Evolutionary conservation across 2,797 vertebrate genomes (phyloP).

Genomic region (Rhabdomys pumilio): DNA sequence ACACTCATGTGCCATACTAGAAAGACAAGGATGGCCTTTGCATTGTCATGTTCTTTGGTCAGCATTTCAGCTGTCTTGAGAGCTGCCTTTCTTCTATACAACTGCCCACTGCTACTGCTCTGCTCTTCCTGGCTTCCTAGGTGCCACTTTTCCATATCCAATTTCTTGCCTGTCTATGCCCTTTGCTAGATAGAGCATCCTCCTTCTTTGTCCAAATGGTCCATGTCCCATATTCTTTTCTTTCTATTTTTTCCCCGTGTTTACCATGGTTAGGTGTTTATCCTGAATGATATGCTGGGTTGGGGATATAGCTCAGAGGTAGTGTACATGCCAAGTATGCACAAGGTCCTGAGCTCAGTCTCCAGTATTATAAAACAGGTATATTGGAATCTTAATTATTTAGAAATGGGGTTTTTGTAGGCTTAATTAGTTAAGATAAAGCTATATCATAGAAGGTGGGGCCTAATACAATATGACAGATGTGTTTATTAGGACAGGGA

Average conservation of each 20-base stretch:
- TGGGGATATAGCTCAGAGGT: neutral
- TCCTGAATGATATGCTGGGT: neutral
- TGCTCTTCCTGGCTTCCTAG: neutral
- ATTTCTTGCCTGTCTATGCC: neutral
- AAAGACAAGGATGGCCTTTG: neutral
- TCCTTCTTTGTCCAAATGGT: neutral
- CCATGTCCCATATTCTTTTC: neutral
- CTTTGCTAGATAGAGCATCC: neutral
- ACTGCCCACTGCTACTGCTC: neutral
- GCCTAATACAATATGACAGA: neutral
- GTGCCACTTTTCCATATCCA: rapidly evolving
- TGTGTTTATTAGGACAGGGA: neutral
- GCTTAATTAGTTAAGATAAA: neutral
- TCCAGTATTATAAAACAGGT: neutral
- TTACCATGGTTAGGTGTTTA: neutral
- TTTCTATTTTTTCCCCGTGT: neutral
- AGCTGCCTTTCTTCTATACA: rapidly evolving
- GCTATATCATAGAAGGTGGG: neutral
- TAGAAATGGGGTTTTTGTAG: neutral
- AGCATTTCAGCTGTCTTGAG: neutral
- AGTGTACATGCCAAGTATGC: neutral
- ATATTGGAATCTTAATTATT: neutral
- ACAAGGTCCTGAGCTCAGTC: neutral
- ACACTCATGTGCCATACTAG: rapidly evolving
- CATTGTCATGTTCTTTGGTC: rapidly evolving